phyloP scores from a whole-genome alignment of 2,888 invertebrate genomes.

The Pharmacophagus antenor region DNA sequence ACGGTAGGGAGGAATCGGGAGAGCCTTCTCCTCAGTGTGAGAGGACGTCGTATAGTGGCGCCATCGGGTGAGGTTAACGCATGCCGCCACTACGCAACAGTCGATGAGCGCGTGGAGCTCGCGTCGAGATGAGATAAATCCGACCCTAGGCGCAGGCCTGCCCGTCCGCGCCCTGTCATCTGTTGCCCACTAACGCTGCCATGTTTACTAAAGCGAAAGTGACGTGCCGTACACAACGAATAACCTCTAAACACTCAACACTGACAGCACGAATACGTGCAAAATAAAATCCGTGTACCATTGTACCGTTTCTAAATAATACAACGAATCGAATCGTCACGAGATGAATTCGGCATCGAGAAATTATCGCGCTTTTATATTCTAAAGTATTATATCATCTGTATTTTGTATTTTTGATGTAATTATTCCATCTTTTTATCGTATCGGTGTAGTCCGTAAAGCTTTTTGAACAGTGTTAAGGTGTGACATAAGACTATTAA shows the following conservation, averaged over 20 bases:
- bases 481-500: conserved; percentile 34
- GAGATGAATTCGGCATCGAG: conserved; percentile 34
- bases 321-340: conserved; percentile 59
- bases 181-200: conserved; percentile 73
- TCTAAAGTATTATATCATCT: conserved; percentile 32
- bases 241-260: conserved; percentile 69
- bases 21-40: conserved; percentile 45
- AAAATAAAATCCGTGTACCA: conserved; percentile 44
- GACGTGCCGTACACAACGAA: conserved; percentile 76
- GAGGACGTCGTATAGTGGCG: conserved; percentile 55
- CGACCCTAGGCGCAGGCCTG: conserved; percentile 69
- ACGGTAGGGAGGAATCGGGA: conserved; percentile 52
- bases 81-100: conserved; percentile 52
- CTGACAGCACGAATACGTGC: conserved; percentile 50
- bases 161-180: conserved; percentile 76
- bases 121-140: conserved; percentile 67
- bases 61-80: conserved; percentile 46
- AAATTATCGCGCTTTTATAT: conserved; percentile 31
- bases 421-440: conserved; percentile 28
- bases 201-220: conserved; percentile 76
- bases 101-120: conserved; percentile 47
- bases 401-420: conserved; percentile 33
- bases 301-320: conserved; percentile 45
- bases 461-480: conserved; percentile 31
- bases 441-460: conserved; percentile 29